Evolutionary conservation across 2,113 vertebrate species (phyloP), one percentile per base, ranked within the genome.

Genomic region (Polypterus senegalus): DNA sequence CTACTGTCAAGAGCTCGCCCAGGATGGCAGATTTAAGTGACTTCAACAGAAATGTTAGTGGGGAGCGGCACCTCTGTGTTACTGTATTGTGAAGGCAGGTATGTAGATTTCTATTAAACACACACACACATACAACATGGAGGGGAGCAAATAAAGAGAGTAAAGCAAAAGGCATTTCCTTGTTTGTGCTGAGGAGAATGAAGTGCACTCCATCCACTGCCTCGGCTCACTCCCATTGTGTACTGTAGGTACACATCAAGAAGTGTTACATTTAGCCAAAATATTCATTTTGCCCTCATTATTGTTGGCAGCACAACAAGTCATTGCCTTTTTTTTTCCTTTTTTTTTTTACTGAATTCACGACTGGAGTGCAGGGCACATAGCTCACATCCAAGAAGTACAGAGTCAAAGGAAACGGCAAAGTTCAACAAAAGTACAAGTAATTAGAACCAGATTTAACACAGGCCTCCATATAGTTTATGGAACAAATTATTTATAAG

Each of bases 381-480:
- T 78, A 80, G 86, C 84, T 87, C 79, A 77, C 82, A 88, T 86
- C 79, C 84, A 81, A 85, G 83, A 80, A 78, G 82, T 74, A 80
- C 74, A 82, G 76, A 84, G 89, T 89, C 85, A 89, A 85, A 92
- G 90, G 88, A 92, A 91, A 87, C 82, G 77, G 79, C 82, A 88
- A 85, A 88, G 91, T 94, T 93, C 90, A 93, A 82, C 81, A 77
- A 89, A 79, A 92, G 89, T 92, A 81, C 91, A 92, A 79, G 80
- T 86, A 91, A 92, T 89, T 84, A 86, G 86, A 89, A 92, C 76
- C 88, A 91, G 89, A 87, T 85, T 85, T 70, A 72, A 65, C n/a
- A 60, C 77, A 55, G 71, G 69, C 69, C 63, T 62, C 73, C 75
- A 75, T 73, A 70, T 74, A 63, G 79, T 81, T 79, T 65, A 80